Conservation (phyloP, 2,797 vertebrate species). For the Spinibarbus caldwelli region DNA sequence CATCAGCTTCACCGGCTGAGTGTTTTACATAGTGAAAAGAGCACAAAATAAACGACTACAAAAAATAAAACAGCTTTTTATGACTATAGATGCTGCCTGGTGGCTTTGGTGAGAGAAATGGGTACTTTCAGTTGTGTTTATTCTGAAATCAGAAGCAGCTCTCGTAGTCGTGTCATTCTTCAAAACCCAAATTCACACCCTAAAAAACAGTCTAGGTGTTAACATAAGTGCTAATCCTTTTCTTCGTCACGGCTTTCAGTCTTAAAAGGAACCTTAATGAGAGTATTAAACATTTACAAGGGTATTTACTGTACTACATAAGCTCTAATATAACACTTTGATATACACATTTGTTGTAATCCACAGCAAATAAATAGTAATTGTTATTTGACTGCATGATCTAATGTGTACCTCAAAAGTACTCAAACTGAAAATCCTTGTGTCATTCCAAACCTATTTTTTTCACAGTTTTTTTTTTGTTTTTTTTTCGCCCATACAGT, state of each 20-base stretch:
- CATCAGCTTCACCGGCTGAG: constrained; percentile 30
- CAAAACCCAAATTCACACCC: constrained; percentile 20
- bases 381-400: background rate
- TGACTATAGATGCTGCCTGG: constrained; percentile 5
- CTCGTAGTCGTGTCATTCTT: background rate
- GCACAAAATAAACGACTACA: constrained; percentile 5
- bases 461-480: background rate
- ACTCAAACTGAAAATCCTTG: background rate
- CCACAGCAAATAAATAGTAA: background rate
- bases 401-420: background rate
- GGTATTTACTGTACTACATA: constrained; percentile 7
- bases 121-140: constrained; percentile 23
- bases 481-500: background rate
- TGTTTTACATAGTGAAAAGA: constrained; percentile 43
- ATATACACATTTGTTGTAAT: constrained; percentile 10
- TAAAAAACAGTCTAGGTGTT: constrained; percentile 7
- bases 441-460: background rate
- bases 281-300: background rate
- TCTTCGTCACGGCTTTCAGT: background rate
- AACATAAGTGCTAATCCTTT: background rate
- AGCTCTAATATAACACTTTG: background rate
- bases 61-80: constrained; percentile 19
- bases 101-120: constrained; percentile 26
- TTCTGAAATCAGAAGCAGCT: constrained; percentile 21
- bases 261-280: constrained; percentile 26